These are phyloP conservation scores for Monodelphis domestica DNA, from an alignment of 2,797 vertebrate species.

Conservation along the genomic window DNA sequence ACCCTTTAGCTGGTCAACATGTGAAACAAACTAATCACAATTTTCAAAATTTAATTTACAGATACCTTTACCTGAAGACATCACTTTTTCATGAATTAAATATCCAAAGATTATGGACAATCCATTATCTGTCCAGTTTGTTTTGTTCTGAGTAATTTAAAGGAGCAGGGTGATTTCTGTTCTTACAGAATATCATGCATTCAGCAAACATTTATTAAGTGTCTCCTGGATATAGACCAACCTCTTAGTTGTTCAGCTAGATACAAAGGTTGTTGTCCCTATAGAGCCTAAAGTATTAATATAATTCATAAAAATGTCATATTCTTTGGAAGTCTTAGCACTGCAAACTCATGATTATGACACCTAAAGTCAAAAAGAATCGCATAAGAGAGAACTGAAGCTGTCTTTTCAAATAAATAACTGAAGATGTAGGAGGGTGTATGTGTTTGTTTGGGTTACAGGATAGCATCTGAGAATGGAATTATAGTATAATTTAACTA, in stretches of 20 bases:
- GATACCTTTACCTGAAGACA: background rate
- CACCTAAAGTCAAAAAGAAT: background rate
- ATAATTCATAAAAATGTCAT: background rate
- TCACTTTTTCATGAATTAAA: background rate
- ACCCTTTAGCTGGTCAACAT: background rate
- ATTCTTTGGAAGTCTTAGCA: background rate
- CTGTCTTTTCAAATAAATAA: background rate
- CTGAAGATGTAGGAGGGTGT: background rate
- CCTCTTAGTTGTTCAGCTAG: background rate
- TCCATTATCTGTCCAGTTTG: background rate
- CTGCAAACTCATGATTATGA: background rate
- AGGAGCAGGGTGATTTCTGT: background rate
- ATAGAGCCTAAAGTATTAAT: background rate
- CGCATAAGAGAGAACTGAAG: background rate
- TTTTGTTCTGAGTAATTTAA: background rate
- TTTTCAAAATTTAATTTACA: background rate
- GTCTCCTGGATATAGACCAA: background rate
- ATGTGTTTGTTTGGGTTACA: background rate
- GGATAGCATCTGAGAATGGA: background rate
- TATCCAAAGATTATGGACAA: background rate
- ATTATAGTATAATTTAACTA: background rate
- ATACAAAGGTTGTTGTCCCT: background rate
- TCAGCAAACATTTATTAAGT: background rate
- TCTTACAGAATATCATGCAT: background rate
- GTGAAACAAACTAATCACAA: background rate